Evolutionary conservation across 2,888 invertebrate species (phyloP).

Genomic region (Xylota sylvarum): DNA sequence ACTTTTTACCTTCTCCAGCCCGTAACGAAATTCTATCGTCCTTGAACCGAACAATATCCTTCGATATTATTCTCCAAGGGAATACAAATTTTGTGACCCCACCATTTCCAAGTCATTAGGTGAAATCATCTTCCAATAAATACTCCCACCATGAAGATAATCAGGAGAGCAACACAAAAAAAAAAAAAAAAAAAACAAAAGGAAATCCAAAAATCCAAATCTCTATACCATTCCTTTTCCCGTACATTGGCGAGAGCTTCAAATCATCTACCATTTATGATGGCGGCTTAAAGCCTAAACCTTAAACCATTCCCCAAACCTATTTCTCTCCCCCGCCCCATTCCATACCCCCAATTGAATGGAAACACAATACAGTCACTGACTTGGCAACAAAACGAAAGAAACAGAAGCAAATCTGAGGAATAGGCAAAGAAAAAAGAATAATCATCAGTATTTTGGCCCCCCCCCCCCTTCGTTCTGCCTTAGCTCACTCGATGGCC

Average conservation of each 20-base stretch:
- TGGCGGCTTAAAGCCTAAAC: slow-evolving; percentile 51
- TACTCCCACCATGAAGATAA: slow-evolving; percentile 13
- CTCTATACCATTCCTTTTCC: slow-evolving; percentile 6
- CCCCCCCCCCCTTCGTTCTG: not conserved
- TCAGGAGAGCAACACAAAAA: not conserved
- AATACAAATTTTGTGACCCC: slow-evolving; percentile 9
- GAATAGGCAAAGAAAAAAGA: slow-evolving; percentile 20
- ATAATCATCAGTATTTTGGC: slow-evolving; percentile 59
- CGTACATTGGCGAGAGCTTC: not conserved
- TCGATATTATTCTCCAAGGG: not conserved
- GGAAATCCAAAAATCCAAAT: too few species aligned
- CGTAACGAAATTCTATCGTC: not conserved
- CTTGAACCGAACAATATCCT: slow-evolving; percentile 23
- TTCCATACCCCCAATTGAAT: slow-evolving; percentile 23
- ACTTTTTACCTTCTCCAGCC: not conserved
- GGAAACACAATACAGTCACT: slow-evolving; percentile 67
- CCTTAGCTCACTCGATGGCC: slow-evolving; percentile 5
- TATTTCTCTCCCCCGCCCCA: not conserved
- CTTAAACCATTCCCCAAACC: slow-evolving; percentile 25
- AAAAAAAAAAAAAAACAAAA: slow-evolving; percentile 16
- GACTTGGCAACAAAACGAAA: slow-evolving; percentile 67
- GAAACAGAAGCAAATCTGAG: slow-evolving; percentile 25
- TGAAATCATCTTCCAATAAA: slow-evolving; percentile 48
- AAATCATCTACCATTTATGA: slow-evolving; percentile 73
- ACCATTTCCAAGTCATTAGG: slow-evolving; percentile 53